These are phyloP conservation scores for Biston stratarius DNA, from an alignment of 2,888 invertebrate genomes.

Conservation along the genomic window DNA sequence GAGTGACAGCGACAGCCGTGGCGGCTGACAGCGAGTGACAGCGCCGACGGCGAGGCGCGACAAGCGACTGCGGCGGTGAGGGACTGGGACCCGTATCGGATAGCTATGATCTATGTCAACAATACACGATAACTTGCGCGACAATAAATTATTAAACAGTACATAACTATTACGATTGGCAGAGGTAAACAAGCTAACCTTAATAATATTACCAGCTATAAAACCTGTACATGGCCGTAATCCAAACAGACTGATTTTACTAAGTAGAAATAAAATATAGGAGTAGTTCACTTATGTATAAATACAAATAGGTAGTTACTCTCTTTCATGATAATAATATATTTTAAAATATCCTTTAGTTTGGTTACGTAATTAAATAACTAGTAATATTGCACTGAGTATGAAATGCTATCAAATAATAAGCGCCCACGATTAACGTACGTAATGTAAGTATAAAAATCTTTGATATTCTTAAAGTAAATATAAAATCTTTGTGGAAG, in stretches of 20 bases:
- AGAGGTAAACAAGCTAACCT: conserved; percentile 85
- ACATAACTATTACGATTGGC: conserved; percentile 85
- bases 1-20: conserved; percentile 13
- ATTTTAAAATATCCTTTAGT: conserved; percentile 86
- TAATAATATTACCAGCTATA: conserved; percentile 85
- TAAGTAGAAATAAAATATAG: conserved; percentile 77
- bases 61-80: conserved; percentile 29
- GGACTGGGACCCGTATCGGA: conserved; percentile 69
- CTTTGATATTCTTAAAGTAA: conserved; percentile 79
- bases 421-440: conserved; percentile 83
- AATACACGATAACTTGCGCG: conserved; percentile 82
- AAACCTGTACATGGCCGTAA: conserved; percentile 85
- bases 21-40: conserved; percentile 10
- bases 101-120: conserved; percentile 86
- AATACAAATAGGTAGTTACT: conserved; percentile 85
- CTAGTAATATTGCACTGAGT: conserved; percentile 88
- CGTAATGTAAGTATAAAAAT: conserved; percentile 76
- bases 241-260: conserved; percentile 82
- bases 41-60: conserved; percentile 9
- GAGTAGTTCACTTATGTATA: conserved; percentile 79
- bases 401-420: conserved; percentile 87
- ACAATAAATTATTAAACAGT: conserved; percentile 85
- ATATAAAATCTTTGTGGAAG: conserved; percentile 85
- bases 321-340: conserved; percentile 81
- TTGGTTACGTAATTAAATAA: conserved; percentile 88